phyloP scores from a whole-genome alignment of 2,797 vertebrate genomes.

The Peromyscus melanophrys region DNA sequence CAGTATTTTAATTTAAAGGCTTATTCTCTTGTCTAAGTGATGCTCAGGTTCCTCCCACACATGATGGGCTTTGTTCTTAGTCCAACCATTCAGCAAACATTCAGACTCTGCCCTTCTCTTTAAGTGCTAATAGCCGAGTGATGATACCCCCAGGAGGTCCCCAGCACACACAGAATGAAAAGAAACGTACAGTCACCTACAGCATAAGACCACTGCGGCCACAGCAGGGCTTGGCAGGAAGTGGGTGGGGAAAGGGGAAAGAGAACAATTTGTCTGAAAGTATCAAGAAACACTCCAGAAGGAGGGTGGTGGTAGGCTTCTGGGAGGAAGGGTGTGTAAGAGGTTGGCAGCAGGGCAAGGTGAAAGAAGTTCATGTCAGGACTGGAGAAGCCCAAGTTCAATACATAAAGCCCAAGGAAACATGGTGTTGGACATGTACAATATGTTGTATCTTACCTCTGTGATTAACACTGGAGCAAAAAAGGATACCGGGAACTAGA shows the following conservation, averaged over 20 bases:
- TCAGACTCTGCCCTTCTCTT: conserved; percentile 9
- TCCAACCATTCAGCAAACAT: background rate
- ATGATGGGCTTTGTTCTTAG: background rate
- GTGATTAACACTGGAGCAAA: background rate
- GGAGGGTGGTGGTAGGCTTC: background rate
- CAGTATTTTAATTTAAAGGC: conserved; percentile 5
- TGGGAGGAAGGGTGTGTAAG: background rate
- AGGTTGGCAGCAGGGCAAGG: background rate
- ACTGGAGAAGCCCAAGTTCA: background rate
- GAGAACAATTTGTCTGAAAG: background rate
- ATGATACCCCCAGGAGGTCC: background rate
- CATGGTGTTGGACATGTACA: background rate
- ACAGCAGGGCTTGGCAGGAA: background rate
- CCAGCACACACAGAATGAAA: background rate
- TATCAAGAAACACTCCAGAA: background rate
- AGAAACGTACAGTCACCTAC: background rate
- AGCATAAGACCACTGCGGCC: background rate
- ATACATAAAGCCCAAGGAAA: background rate
- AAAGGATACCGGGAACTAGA: background rate
- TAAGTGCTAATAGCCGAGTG: background rate
- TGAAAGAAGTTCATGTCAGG: background rate
- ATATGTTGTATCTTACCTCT: too few relatives aligned
- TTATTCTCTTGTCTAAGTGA: background rate
- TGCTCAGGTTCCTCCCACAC: background rate
- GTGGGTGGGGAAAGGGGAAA: background rate